Base-by-base conservation (phyloP, 2,888 invertebrate species). In the Campoplex capitator region DNA sequence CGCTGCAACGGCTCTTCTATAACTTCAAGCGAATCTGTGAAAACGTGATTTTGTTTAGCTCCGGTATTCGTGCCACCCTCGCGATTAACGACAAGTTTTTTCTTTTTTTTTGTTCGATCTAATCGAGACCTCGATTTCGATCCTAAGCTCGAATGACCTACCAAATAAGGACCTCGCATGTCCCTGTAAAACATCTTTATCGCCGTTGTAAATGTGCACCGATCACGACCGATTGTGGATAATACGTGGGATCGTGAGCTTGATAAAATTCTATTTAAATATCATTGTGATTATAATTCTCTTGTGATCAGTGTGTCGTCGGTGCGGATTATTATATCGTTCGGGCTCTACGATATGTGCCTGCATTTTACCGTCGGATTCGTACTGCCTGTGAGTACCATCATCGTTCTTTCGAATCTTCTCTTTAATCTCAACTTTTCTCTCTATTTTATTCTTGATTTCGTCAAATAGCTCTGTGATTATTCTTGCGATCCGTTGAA, bases 301-400 rank as follows among this genome's bases (percentile, higher is more conserved):
- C 71, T 83, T 85, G 88, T 88, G 71, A 83, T 42, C 68, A 42
- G 68, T 68, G 88, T 87, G 89, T 74, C 79, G 83, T 77, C 80
- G 62, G 62, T 80, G 23, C 23, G 80, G 45, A 28, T 71, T 54
- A 78, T 23, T 28, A 38, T 70, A 51, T 58, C 78, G 83, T 88
- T 58, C 82, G 86, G 87, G 86, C 73, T 81, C 76, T 79, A 88
- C 87, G 86, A 88, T 88, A 89, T 89, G 89, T 89, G 88, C 86
- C 87, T 78, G 82, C 78, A 84, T 82, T 79, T 86, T 62, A 70
- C 85, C 88, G 84, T 85, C 85, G 89, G 86, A 89, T 88, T 84
- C 87, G 86, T 86, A 84, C 89, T 86, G 81, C 88, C 87, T 54
- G 89, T 89, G 78, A 88, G 89, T 89, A 89, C 48, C 58, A 13